Base-by-base conservation (phyloP, 2,888 invertebrate species). In the Macaria notata region DNA sequence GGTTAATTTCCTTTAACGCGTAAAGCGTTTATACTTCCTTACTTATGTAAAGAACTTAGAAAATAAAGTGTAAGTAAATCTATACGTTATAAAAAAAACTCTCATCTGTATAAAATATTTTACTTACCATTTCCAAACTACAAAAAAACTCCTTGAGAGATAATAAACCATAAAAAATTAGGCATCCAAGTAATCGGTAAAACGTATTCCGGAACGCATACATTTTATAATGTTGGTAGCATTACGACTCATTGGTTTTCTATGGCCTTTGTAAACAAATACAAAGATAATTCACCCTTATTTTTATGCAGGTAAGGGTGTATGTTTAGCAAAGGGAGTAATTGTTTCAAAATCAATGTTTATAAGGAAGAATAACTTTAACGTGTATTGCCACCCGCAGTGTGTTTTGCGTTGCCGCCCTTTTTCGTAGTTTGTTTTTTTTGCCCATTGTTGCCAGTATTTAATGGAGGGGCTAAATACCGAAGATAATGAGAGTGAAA, bases 401-500 rank as follows among this genome's bases (percentile, higher is more conserved):
- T 49, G 80, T 77, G 76, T 78, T 78, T 79, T 69, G 67, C 70
- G 64, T 70, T 56, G 55, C 73, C 72, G 70, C 70, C 65, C 63
- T 43, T 44, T 44, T 36, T 50, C 36, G 4, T 9, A 36, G 19
- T 47, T 41, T 48, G 44, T 46, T 41, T 45, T 42, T 58, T 58
- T 54, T 38, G 33, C 53, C 65, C 58, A 56, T 72, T 77, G 73
- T 75, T 71, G 46, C 48, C 57, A 60, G 66, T 59, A 67, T 73
- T 72, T 71, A 71, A 66, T 66, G 69, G 65, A 58, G 65, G 62
- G 58, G 64, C 72, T 77, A 79, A 79, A 75, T 71, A 76, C 77
- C 76, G 72, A 65, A 71, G 49, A 76, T 78, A 79, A 82, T 79
- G 75, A 77, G 71, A 65, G 72, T 70, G 69, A 75, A 79, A 77